phyloP scores from a whole-genome alignment of 1,140 invertebrate species.

The Pseudomyrmex gracilis region DNA sequence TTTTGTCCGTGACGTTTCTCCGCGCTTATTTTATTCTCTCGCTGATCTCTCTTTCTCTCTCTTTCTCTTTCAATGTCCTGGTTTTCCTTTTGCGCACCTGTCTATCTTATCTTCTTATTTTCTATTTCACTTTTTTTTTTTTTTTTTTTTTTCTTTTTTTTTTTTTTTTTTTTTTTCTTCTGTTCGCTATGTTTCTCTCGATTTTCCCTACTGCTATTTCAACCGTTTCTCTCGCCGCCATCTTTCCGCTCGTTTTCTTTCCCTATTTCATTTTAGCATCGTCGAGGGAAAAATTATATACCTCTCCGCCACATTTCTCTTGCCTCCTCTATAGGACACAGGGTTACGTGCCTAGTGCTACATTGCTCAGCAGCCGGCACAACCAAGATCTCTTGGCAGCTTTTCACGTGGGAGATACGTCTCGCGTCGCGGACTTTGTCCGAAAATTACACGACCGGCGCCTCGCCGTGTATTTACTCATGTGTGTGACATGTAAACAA shows the following conservation, averaged over 20 bases:
- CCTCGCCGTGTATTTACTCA: constrained; percentile 21
- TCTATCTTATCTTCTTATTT: too few species aligned
- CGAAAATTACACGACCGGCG: constrained; percentile 28
- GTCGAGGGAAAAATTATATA: constrained; percentile 71
- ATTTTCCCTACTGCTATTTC: constrained; percentile 40
- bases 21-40: background rate
- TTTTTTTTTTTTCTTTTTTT: background rate
- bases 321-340: constrained; percentile 12
- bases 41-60: background rate
- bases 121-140: background rate
- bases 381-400: constrained; percentile 23
- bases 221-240: constrained; percentile 29
- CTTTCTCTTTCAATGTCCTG: background rate
- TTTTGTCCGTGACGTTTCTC: constrained; percentile 59
- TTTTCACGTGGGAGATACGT: constrained; percentile 54
- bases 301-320: constrained; percentile 57
- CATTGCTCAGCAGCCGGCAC: constrained; percentile 22
- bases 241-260: constrained; percentile 39
- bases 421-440: constrained; percentile 19
- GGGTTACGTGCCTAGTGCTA: constrained; percentile 3
- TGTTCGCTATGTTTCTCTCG: constrained; percentile 37
- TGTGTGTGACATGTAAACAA: constrained; percentile 36
- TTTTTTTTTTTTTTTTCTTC: background rate
- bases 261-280: constrained; percentile 64
- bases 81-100: background rate